phyloP scores from a whole-genome alignment of 2,797 vertebrate genomes.

The Tauraco hartlaubi region DNA sequence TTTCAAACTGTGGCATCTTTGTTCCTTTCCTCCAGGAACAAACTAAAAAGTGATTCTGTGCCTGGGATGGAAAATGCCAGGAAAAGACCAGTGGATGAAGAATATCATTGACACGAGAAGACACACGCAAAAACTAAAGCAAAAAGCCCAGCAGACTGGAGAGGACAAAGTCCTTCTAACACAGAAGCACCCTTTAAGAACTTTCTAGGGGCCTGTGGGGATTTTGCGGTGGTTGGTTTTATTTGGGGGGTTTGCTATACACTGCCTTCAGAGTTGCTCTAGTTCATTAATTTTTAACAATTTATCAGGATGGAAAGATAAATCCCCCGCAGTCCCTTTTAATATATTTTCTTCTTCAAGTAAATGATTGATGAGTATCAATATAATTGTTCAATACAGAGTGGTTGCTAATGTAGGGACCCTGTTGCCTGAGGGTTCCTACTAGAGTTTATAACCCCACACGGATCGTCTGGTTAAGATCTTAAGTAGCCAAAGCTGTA shows the following conservation, averaged over 20 bases:
- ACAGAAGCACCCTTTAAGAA: not conserved
- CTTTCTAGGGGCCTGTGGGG: not conserved
- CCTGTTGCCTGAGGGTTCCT: conserved; percentile 66
- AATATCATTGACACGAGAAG: not conserved
- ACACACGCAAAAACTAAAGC: not conserved
- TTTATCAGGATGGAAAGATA: conserved; percentile 78
- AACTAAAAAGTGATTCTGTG: not conserved
- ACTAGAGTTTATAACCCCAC: conserved; percentile 59
- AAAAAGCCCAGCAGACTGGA: not conserved
- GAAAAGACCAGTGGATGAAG: not conserved
- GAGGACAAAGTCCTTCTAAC: not conserved
- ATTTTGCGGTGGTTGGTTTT: conserved; percentile 3
- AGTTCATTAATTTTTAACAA: conserved; percentile 80
- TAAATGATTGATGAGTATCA: conserved; percentile 82
- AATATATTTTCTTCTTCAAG: conserved; percentile 79
- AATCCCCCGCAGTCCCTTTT: conserved; percentile 78
- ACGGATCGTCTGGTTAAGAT: conserved; percentile 44
- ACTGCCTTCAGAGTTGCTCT: conserved; percentile 58
- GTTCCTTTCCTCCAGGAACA: not conserved
- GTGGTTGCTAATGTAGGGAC: conserved; percentile 73
- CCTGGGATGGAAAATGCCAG: not conserved
- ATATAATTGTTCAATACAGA: conserved; percentile 65
- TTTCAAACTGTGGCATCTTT: conserved; percentile 6
- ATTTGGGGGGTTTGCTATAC: conserved; percentile 23
- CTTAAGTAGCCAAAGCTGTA: conserved; percentile 63